Base-by-base conservation (phyloP, 2,797 vertebrate species). In the Crypturellus tataupa region DNA sequence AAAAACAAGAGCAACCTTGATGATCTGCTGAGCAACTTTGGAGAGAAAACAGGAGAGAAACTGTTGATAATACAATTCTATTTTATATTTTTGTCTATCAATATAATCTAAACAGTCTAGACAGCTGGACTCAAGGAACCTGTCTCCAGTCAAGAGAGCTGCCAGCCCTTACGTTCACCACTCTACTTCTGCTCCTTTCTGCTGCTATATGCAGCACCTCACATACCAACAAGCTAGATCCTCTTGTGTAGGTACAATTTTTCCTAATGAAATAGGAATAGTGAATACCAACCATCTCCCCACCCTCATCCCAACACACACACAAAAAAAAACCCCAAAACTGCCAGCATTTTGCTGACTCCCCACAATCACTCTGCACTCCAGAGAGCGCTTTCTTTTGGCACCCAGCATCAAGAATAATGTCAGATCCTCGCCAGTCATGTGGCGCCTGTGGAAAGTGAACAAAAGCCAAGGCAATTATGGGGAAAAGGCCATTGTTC, bases 401-500 rank as follows among this genome's bases (percentile, higher is more conserved):
- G 84, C 85, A 87, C 51, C 46, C 64, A 25, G 23, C 9, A 76
- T 63, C 35, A 37, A 4, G 8, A 85, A 53, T 69, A 67, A 81
- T 3, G 0, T 80, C 93, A 87, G 90, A 80, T 68, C 63, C 72
- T 68, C 81, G 80, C 69, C 89, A 90, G 79, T 80, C 2, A 3
- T 5, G 9, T 58, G 89, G 82, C 21, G 8, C 79, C 91, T 84
- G 53, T 25, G 51, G 11, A 49, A 79, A 77, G 39, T 33, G 85
- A 96, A 75, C 64, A 94, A 87, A 88, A 94, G 92, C 84, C 78
- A 95, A 94, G 62, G 63, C 75, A 67, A 44, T 47, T 91, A 76
- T 85, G 78, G 83, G 65, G 10, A 87, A 91, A 91, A 79, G 58
- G n/a, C 75, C 83, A 90, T 93, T 95, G 94, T 95, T 95, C 69